Conservation (phyloP, 2,888 invertebrate species). For the Fragum whitleyi region DNA sequence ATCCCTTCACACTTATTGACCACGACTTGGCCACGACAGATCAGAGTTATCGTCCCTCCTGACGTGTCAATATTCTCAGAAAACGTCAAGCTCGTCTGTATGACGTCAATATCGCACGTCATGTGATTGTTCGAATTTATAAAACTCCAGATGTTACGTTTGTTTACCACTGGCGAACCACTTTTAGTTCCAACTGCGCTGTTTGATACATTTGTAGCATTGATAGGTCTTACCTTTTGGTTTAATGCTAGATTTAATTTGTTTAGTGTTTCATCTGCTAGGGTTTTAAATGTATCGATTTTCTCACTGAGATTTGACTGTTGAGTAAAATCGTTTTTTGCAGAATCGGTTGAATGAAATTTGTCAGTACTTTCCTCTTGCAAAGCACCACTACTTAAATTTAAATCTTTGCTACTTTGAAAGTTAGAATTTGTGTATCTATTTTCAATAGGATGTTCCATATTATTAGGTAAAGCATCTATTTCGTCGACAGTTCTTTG, state of each 20-base stretch:
- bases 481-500: neutral
- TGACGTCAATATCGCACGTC: constrained; percentile 35
- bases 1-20: constrained; percentile 61
- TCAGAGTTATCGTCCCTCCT: constrained; percentile 20
- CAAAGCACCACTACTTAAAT: too few species aligned
- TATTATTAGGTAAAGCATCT: neutral
- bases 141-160: neutral
- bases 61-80: constrained; percentile 33
- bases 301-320: neutral
- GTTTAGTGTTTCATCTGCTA: neutral
- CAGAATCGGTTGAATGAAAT: too few species aligned
- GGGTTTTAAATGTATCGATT: neutral
- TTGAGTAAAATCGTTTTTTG: neutral
- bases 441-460: neutral
- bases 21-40: constrained; percentile 39
- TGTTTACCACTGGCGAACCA: neutral
- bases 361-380: too few species aligned
- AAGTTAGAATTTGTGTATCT: neutral
- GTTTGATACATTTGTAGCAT: neutral
- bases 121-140: neutral
- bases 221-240: neutral
- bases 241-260: neutral
- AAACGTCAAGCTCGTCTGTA: constrained; percentile 47
- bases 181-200: neutral
- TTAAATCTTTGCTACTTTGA: too few species aligned